Percentiles rank a stretch among this genome's conserved stretches.
Evolutionary conservation across 2,113 vertebrate species (phyloP).

Genomic region (Camelus dromedarius): DNA sequence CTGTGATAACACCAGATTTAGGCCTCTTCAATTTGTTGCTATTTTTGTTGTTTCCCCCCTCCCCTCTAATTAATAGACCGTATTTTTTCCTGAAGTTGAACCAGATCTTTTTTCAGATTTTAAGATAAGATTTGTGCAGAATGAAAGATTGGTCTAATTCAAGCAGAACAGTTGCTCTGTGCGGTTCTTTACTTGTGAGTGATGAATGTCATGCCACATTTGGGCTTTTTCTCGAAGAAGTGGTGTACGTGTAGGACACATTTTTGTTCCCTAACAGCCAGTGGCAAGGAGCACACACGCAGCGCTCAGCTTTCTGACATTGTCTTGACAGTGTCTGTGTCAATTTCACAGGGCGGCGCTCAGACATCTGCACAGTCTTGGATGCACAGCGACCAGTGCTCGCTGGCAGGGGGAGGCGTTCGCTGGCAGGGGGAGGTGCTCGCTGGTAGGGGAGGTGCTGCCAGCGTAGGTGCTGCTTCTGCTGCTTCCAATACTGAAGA

Average conservation of each 20-base stretch:
- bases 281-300: not conserved
- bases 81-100: conserved; percentile 6
- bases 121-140: not conserved
- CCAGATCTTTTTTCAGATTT: not conserved
- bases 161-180: not conserved
- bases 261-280: not conserved
- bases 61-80: not conserved
- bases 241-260: not conserved
- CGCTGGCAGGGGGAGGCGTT: not conserved
- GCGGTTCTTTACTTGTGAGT: not conserved
- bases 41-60: not conserved
- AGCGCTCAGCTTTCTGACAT: conserved; percentile 1
- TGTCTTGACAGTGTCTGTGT: not conserved
- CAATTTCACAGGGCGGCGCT: not conserved
- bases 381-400: not conserved
- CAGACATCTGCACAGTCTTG: not conserved
- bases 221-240: not conserved
- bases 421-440: no score
- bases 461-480: not conserved
- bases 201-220: not conserved
- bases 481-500: not conserved
- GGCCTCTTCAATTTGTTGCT: not conserved
- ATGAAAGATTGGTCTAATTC: not conserved
- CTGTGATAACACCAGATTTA: not conserved
- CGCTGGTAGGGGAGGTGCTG: not conserved